A percentile compares a stretch with the other conserved stretches of the same genome.
These are phyloP conservation scores for Eurystomus glaucurus DNA, from an alignment of 2,797 vertebrate genomes.

Conservation along the genomic window DNA sequence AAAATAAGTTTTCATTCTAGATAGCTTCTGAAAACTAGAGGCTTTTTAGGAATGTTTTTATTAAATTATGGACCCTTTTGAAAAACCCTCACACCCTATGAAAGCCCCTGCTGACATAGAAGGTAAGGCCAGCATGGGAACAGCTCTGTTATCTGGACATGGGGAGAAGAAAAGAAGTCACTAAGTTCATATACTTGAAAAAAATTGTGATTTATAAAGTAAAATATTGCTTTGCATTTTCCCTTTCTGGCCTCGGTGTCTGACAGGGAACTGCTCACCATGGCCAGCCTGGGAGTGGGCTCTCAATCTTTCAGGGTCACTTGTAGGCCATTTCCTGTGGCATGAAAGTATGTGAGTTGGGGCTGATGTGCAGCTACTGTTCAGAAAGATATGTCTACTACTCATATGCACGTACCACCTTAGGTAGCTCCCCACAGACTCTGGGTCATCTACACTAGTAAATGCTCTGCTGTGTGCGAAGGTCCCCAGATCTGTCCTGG, in stretches of 20 bases:
- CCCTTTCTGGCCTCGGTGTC: not conserved
- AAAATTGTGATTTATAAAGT: not conserved
- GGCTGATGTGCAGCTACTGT: not conserved
- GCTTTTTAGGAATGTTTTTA: not conserved
- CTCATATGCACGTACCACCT: rapidly evolving
- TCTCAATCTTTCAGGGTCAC: not conserved
- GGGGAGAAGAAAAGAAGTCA: not conserved
- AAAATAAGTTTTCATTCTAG: not conserved
- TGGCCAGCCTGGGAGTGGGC: not conserved
- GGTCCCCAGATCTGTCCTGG: not conserved
- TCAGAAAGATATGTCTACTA: not conserved
- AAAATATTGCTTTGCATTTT: not conserved
- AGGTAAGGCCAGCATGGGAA: not conserved
- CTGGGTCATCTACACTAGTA: no score
- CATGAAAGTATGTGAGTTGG: not conserved
- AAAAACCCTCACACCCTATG: not conserved
- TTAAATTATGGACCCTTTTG: not conserved
- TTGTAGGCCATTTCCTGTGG: not conserved
- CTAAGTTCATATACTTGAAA: not conserved
- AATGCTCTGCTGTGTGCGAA: rapidly evolving
- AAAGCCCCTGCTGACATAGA: not conserved
- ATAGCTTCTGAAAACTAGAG: not conserved
- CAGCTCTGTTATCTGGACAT: not conserved
- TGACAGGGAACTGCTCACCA: not conserved
- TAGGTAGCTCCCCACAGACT: not conserved